Evolutionary conservation across 2,888 invertebrate species (phyloP).

Genomic region (Beris morrisii): DNA sequence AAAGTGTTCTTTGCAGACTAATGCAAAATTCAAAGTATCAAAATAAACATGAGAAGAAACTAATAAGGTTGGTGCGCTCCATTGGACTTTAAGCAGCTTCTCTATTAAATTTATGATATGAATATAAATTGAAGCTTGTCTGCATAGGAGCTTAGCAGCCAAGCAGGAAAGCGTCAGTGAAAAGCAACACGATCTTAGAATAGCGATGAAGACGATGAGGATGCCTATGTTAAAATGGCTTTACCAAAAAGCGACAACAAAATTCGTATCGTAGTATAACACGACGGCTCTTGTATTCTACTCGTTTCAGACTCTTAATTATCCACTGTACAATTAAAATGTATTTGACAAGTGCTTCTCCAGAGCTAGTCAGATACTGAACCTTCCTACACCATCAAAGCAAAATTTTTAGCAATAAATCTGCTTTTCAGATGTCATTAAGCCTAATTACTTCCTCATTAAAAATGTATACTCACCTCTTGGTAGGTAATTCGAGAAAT

Average conservation of each 20-base stretch:
- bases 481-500: constrained; percentile 16
- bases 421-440: constrained; percentile 22
- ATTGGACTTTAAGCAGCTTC: constrained; percentile 26
- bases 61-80: constrained; percentile 18
- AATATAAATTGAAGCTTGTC: constrained; percentile 24
- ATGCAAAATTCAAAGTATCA: constrained; percentile 26
- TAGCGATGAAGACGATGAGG: too few species aligned
- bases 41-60: constrained; percentile 19
- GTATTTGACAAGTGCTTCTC: constrained; percentile 28
- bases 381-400: constrained; percentile 12
- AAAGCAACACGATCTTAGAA: too few species aligned
- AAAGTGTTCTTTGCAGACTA: constrained; percentile 25
- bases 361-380: background rate
- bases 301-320: constrained; percentile 32
- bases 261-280: too few species aligned
- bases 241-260: background rate
- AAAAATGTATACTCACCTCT: constrained; percentile 27
- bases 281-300: background rate
- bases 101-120: constrained; percentile 27
- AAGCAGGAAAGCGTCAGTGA: too few species aligned
- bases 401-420: constrained; percentile 11
- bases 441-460: constrained; percentile 22
- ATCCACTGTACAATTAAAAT: constrained; percentile 34
- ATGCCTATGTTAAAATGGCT: too few species aligned
- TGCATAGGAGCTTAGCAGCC: too few species aligned